Conservation (phyloP, 2,113 vertebrate genomes). For the Tragelaphus scriptus region DNA sequence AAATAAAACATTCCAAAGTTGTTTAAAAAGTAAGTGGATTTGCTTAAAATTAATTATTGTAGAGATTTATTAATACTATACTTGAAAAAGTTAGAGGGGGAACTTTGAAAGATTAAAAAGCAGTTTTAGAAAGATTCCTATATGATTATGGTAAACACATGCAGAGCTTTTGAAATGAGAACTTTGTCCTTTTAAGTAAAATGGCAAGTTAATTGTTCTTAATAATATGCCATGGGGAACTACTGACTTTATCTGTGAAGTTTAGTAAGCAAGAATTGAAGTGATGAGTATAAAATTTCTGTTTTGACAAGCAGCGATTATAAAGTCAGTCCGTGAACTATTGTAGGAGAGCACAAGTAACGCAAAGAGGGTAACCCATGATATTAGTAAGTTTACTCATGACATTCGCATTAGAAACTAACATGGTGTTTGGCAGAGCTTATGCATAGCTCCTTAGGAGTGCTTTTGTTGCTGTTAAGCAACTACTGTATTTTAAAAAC, state of each 20-base stretch:
- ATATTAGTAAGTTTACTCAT: not conserved
- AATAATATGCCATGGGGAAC: not conserved
- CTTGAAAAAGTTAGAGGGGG: not conserved
- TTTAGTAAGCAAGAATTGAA: slow-evolving; percentile 15
- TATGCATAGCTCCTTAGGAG: not conserved
- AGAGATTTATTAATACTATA: not conserved
- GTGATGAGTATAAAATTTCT: not conserved
- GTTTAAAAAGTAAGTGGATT: not conserved
- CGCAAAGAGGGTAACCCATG: not conserved
- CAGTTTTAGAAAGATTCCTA: not conserved
- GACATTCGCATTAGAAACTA: not conserved
- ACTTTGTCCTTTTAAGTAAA: not conserved
- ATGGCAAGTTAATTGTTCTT: slow-evolving; percentile 14
- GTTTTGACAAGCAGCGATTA: not conserved
- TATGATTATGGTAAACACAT: not conserved
- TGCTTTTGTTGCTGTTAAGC: not conserved
- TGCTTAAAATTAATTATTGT: not conserved
- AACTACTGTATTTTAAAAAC: not conserved
- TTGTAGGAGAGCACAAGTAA: not conserved
- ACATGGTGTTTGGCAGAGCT: not conserved
- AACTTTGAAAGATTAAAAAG: not conserved
- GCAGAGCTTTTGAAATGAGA: not conserved
- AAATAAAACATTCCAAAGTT: not conserved
- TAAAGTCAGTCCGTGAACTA: not conserved
- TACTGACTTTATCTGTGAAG: not conserved